Evolutionary conservation across 2,113 vertebrate genomes (phyloP), one percentile per base, ranked within the genome.

Genomic region (Pseudorasbora parva): DNA sequence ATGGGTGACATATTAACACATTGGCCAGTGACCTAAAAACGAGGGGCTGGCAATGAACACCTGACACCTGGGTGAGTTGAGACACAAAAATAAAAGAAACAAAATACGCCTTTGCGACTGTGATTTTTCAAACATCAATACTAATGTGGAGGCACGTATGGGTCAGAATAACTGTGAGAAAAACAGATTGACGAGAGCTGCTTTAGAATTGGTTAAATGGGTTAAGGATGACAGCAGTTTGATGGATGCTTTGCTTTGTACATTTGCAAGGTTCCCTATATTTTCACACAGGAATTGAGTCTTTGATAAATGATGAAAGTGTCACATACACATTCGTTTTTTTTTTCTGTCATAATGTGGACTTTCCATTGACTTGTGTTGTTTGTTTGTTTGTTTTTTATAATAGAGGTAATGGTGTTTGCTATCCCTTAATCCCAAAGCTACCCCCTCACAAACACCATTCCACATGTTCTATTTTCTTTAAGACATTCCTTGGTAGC

Each of bases 1-100:
- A 74, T 17, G 45, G 23, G 25, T 41, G 72, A 30, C 72, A 74
- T 41, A 57, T 77, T 77, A 77, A 77, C 43, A 75, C 72, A 75
- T 25, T 47, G 30, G 21, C 43, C 17, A 78, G 10, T 78, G 76
- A 78, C 76, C 75, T 78, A 78, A 59, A 60, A 78, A 59, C 30
- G 12, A 60, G 56, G 15, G 15, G 21, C 45, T 54, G 47, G 15
- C 47, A 54, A 75, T 75, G 45, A 75, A 54, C 72, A 75, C 17
- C 47, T 78, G 37, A 45, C 56, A 78, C 75, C 75, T 60, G 75
- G 33, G 45, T 60, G 49, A 75, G 73, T 54, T 12, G 49, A 75
- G 17, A 72, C 68, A 33, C 73, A 56, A 33, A 37, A 7, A 76
- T 19, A 41, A 37, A 8, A 33, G 17, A n/a, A 37, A 5, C 2